Conservation (phyloP, 1,140 invertebrate species). For the Hylaeus volcanicus region DNA sequence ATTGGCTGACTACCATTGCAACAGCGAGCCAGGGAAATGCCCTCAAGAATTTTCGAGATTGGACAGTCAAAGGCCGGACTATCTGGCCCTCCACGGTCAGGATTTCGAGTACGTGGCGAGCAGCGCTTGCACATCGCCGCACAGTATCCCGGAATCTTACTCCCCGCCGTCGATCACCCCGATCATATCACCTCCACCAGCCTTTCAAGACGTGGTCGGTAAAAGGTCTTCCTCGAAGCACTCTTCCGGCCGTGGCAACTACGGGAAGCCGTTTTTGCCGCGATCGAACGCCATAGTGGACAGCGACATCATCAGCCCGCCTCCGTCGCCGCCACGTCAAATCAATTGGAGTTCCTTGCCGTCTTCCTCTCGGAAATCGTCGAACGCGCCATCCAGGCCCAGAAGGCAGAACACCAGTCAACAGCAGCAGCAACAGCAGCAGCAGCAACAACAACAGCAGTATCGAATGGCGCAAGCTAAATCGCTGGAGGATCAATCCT, state of each 20-base stretch:
- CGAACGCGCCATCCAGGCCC: slow-evolving; percentile 58
- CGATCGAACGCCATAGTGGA: slow-evolving; percentile 83
- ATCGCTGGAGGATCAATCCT: slow-evolving; percentile 81
- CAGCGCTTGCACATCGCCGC: slow-evolving; percentile 76
- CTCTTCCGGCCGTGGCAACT: slow-evolving; percentile 57
- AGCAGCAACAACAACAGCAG: slow-evolving; percentile 71
- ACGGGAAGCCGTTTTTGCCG: slow-evolving; percentile 81
- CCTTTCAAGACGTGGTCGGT: slow-evolving; percentile 81
- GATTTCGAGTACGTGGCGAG: slow-evolving; percentile 72
- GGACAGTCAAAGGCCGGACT: slow-evolving; percentile 75
- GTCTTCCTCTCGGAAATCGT: slow-evolving; percentile 62
- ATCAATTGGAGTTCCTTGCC: slow-evolving; percentile 76
- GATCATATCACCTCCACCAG: slow-evolving; percentile 84
- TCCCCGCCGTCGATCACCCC: slow-evolving; percentile 82
- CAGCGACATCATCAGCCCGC: slow-evolving; percentile 81
- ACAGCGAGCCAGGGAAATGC: slow-evolving; percentile 81
- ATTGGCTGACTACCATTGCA: slow-evolving; percentile 82
- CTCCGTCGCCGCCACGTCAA: slow-evolving; percentile 75
- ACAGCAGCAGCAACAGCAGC: slow-evolving; percentile 64
- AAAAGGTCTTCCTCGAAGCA: slow-evolving; percentile 70
- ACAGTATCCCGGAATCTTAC: slow-evolving; percentile 78
- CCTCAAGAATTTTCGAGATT: slow-evolving; percentile 63
- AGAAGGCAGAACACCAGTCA: slow-evolving; percentile 57
- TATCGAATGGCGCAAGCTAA: slow-evolving; percentile 81
- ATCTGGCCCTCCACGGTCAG: slow-evolving; percentile 74